Conservation (phyloP, 2,888 invertebrate genomes). For the Xanthia togata region DNA sequence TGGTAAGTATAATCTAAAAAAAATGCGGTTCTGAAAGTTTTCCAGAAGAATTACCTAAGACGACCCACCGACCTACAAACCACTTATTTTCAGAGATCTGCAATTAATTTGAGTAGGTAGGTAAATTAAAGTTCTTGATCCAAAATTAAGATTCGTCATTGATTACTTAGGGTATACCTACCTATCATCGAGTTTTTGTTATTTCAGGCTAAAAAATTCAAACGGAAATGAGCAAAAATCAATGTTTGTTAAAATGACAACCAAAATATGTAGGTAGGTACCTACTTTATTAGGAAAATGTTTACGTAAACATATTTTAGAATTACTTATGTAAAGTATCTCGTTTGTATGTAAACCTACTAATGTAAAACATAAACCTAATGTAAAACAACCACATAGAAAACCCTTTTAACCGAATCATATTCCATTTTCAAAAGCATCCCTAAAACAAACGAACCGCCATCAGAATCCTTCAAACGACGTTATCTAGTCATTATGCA, state of each 20-base stretch:
- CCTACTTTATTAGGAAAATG: neutral
- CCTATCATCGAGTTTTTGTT: neutral
- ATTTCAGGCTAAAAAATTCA: neutral
- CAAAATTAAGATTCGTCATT: neutral
- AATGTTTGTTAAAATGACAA: neutral
- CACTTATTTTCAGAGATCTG: neutral
- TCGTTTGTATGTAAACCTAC: neutral
- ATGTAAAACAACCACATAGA: neutral
- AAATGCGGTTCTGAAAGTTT: neutral
- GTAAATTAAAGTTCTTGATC: neutral
- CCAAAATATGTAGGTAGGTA: neutral
- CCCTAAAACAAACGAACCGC: conserved; percentile 59
- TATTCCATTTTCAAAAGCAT: conserved; percentile 31
- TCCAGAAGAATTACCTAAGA: neutral
- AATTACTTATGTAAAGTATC: neutral
- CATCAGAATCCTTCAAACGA: conserved; percentile 62
- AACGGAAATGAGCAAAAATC: neutral
- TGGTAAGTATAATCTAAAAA: neutral
- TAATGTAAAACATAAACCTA: no score
- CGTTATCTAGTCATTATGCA: conserved; percentile 82
- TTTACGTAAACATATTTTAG: neutral
- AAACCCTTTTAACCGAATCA: conserved; percentile 43
- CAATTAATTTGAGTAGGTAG: neutral
- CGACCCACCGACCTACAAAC: no score
- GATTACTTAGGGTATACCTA: neutral